Conservation (phyloP, 2,797 vertebrate genomes). For the Glyptemys insculpta region DNA sequence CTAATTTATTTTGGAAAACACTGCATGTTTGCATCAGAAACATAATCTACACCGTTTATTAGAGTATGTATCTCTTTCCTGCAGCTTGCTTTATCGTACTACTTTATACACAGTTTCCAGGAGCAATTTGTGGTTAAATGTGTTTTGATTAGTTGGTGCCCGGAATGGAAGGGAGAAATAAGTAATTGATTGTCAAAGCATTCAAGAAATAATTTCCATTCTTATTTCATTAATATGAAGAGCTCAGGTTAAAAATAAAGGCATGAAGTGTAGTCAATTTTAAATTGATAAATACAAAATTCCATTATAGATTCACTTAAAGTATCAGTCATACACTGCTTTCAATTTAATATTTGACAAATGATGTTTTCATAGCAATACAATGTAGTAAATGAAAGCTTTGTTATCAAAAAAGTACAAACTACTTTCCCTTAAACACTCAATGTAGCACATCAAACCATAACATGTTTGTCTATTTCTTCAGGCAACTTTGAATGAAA, state of each 20-base stretch:
- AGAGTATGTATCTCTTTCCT: slow-evolving; percentile 66
- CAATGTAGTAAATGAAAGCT: not conserved
- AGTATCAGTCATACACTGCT: not conserved
- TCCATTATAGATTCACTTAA: no score
- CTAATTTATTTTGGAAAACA: slow-evolving; percentile 66
- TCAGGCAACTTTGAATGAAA: not conserved
- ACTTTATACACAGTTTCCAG: slow-evolving; percentile 46
- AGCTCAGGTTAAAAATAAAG: not conserved
- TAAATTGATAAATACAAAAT: not conserved
- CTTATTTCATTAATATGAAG: not conserved
- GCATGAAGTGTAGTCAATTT: not conserved
- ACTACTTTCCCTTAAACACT: not conserved
- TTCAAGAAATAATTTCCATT: slow-evolving; percentile 23
- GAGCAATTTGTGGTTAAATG: slow-evolving; percentile 54
- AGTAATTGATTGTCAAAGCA: slow-evolving; percentile 7
- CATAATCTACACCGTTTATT: slow-evolving; percentile 67
- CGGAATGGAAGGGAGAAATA: slow-evolving; percentile 1
- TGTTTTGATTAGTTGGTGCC: slow-evolving; percentile 45
- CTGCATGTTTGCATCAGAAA: not conserved
- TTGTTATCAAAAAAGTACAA: slow-evolving; percentile 1
- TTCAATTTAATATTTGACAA: not conserved
- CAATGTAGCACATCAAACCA: not conserved
- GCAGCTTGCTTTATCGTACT: slow-evolving; percentile 65
- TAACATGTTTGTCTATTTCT: not conserved
- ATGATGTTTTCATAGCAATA: slow-evolving; percentile 4